These are phyloP conservation scores for Mythimna lalbum DNA, from an alignment of 2,888 invertebrate species.

Conservation along the genomic window DNA sequence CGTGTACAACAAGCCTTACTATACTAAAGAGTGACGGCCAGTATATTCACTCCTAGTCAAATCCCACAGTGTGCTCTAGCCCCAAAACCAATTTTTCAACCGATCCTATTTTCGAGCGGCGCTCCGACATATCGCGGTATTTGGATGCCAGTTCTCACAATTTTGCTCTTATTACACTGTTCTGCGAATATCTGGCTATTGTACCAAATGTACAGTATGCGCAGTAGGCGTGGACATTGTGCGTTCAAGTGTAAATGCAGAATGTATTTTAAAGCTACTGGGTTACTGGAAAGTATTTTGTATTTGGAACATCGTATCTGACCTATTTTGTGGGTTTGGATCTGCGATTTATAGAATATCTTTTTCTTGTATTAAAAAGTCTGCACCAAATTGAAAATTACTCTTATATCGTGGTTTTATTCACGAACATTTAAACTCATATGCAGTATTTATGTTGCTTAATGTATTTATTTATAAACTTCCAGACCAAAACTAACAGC, in stretches of 20 bases:
- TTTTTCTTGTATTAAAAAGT: no score
- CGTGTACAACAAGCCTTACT: no score
- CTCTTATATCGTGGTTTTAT: no score
- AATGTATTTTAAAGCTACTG: constrained; percentile 40
- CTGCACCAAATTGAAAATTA: no score
- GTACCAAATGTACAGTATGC: constrained; percentile 23
- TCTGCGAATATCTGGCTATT: constrained; percentile 46
- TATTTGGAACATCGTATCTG: constrained; percentile 13
- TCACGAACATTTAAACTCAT: no score
- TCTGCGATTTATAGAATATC: neutral
- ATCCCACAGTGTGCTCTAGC: constrained; percentile 16
- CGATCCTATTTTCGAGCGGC: constrained; percentile 62
- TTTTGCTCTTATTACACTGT: constrained; percentile 58
- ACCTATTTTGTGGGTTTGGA: constrained; percentile 15
- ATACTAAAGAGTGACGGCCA: constrained; percentile 1
- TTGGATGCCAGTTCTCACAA: constrained; percentile 61
- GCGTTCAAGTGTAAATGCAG: constrained; percentile 44
- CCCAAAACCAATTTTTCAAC: constrained; percentile 48
- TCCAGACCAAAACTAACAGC: no score
- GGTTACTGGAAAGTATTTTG: constrained; percentile 23
- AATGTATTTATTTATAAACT: no score
- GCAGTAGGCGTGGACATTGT: constrained; percentile 41
- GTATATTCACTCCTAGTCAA: constrained; percentile 5
- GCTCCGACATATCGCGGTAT: constrained; percentile 62
- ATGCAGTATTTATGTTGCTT: no score